These are phyloP conservation scores for Alligator mississippiensis DNA, from an alignment of 2,113 vertebrate species.

Conservation along the genomic window DNA sequence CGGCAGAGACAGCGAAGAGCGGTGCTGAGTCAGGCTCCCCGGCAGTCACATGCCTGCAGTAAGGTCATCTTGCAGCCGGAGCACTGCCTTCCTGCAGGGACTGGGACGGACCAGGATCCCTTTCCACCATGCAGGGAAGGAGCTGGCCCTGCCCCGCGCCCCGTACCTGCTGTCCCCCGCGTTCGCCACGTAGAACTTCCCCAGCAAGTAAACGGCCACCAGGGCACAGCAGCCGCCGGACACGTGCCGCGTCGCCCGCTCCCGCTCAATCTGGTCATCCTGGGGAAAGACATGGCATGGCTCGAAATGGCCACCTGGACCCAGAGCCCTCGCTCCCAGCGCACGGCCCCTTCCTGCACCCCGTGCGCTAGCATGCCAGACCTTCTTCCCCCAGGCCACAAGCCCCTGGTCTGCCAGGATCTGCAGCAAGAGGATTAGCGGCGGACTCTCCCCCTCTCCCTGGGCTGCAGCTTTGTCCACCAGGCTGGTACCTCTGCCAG, in stretches of 20 bases:
- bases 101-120: neutral
- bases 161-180: conserved; percentile 96
- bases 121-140: neutral
- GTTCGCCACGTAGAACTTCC: conserved; percentile 96
- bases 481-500: neutral
- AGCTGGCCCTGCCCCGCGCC: neutral
- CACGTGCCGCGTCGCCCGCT: conserved; percentile 84
- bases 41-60: neutral
- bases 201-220: conserved; percentile 90
- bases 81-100: fast-evolving
- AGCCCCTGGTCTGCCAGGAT: neutral
- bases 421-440: neutral
- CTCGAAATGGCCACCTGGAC: neutral
- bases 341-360: no score
- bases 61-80: fast-evolving
- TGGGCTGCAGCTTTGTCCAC: neutral
- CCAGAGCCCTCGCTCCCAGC: no score
- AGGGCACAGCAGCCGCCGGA: conserved; percentile 95
- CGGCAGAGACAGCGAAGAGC: fast-evolving
- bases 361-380: no score
- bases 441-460: neutral
- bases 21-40: neutral
- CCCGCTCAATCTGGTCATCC: conserved; percentile 92
- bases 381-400: no score
- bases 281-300: conserved; percentile 61